phyloP scores from a whole-genome alignment of 2,888 invertebrate genomes.

The Caenorhabditis japonica region DNA sequence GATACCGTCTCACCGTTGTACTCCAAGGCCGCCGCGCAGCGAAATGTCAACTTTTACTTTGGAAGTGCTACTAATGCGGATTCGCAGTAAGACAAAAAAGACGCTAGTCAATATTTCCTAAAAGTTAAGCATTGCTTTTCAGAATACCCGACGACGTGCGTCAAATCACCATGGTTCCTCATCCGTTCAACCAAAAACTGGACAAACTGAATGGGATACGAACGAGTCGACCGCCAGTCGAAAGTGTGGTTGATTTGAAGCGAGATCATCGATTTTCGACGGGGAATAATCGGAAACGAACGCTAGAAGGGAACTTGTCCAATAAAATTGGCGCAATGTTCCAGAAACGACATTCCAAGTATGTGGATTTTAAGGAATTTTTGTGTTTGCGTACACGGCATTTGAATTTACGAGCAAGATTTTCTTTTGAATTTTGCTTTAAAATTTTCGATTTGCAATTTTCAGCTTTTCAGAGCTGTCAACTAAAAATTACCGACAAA shows the following conservation, averaged over 20 bases:
- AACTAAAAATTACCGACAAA: too few relatives aligned
- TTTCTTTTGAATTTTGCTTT: too few relatives aligned
- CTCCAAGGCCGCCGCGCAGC: constrained; percentile 51
- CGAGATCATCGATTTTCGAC: constrained; percentile 39
- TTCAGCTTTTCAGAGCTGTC: too few relatives aligned
- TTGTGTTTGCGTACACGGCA: too few relatives aligned
- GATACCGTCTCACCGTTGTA: constrained; percentile 63
- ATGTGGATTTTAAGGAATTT: constrained; percentile 1
- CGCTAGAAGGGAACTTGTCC: constrained; percentile 15
- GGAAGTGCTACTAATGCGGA: constrained; percentile 59
- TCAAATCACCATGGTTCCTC: constrained; percentile 59
- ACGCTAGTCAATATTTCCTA: not conserved
- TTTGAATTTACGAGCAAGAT: too few relatives aligned
- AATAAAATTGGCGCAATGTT: constrained; percentile 35
- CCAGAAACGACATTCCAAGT: constrained; percentile 52
- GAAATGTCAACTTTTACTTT: constrained; percentile 60
- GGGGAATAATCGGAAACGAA: constrained; percentile 39
- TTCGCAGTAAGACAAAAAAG: constrained; percentile 24
- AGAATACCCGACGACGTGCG: constrained; percentile 52
- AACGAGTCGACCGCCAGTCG: constrained; percentile 31
- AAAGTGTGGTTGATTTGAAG: constrained; percentile 51
- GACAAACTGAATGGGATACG: constrained; percentile 40
- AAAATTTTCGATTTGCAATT: too few relatives aligned
- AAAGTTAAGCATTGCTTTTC: not conserved
- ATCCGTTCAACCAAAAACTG: constrained; percentile 60